phyloP scores from a whole-genome alignment of 2,113 vertebrate genomes.

The Spea multiplicata region DNA sequence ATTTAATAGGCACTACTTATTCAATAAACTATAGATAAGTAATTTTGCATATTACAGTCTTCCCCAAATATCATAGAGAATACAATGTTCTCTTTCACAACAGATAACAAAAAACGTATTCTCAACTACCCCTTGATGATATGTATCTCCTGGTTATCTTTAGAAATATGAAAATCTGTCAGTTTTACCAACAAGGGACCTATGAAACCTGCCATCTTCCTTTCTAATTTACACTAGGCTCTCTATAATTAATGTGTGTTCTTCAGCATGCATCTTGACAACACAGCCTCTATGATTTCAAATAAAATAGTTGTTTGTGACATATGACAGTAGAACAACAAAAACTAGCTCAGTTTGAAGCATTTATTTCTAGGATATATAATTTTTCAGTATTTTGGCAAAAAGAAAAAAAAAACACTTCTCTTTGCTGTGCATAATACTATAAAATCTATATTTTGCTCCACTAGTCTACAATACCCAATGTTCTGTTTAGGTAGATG shows the following conservation, averaged over 20 bases:
- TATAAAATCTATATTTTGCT: not conserved
- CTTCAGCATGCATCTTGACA: conserved; percentile 26
- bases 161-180: conserved; percentile 43
- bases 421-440: not conserved
- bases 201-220: conserved; percentile 39
- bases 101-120: conserved; percentile 7
- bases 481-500: not conserved
- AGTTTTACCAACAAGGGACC: conserved; percentile 31
- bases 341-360: too few relatives aligned
- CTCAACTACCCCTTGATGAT: conserved; percentile 42
- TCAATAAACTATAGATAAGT: too few relatives aligned
- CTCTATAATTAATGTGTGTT: conserved; percentile 45
- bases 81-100: not conserved
- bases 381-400: not conserved
- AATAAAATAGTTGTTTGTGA: conserved; percentile 37
- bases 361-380: not conserved
- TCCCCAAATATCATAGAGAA: too few relatives aligned
- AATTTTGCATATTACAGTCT: too few relatives aligned
- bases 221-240: conserved; percentile 36
- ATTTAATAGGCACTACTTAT: too few relatives aligned
- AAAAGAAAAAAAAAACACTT: not conserved
- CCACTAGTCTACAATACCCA: not conserved
- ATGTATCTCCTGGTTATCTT: conserved; percentile 36
- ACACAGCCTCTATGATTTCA: conserved; percentile 35
- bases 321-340: conserved; percentile 20